Percentiles rank a stretch among this genome's conserved stretches.
phyloP scores from a whole-genome alignment of 2,113 vertebrate species.

The Leptocoma aspasia region DNA sequence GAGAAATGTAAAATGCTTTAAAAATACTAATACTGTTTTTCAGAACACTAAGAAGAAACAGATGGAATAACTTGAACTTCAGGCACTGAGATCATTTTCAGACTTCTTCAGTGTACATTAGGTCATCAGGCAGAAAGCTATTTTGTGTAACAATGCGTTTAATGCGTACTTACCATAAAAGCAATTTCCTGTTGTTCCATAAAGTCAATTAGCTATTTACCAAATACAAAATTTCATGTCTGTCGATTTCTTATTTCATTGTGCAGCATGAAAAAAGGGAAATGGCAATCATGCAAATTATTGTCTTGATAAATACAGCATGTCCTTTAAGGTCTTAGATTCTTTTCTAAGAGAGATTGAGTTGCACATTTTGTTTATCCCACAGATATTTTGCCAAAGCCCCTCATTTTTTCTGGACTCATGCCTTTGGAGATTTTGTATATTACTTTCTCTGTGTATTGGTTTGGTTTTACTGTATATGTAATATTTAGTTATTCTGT shows the following conservation, averaged over 20 bases:
- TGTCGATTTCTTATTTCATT: not conserved
- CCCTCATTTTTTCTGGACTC: not conserved
- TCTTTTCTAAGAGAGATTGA: not conserved
- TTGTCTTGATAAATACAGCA: not conserved
- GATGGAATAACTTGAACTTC: conserved; percentile 1
- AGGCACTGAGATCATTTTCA: conserved; percentile 15
- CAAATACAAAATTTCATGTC: conserved; percentile 12
- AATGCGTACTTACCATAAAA: conserved; percentile 56
- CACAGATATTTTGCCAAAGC: not conserved
- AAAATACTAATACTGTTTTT: not conserved
- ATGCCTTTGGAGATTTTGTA: not conserved
- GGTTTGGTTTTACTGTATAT: not conserved
- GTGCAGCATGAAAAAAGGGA: not conserved
- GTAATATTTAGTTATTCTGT: not conserved
- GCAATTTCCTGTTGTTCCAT: conserved; percentile 61
- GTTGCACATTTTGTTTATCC: not conserved
- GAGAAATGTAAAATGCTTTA: not conserved
- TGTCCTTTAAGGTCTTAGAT: not conserved
- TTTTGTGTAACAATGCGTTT: conserved; percentile 29
- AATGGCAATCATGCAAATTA: not conserved
- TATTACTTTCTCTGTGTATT: not conserved
- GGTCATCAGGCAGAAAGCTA: conserved; percentile 50
- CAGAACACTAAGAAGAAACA: not conserved
- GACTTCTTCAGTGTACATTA: conserved; percentile 11
- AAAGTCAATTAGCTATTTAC: conserved; percentile 58